A percentile compares a stretch with the other conserved stretches of the same genome.
phyloP scores from a whole-genome alignment of 2,888 invertebrate genomes.

The Zygaena filipendulae region DNA sequence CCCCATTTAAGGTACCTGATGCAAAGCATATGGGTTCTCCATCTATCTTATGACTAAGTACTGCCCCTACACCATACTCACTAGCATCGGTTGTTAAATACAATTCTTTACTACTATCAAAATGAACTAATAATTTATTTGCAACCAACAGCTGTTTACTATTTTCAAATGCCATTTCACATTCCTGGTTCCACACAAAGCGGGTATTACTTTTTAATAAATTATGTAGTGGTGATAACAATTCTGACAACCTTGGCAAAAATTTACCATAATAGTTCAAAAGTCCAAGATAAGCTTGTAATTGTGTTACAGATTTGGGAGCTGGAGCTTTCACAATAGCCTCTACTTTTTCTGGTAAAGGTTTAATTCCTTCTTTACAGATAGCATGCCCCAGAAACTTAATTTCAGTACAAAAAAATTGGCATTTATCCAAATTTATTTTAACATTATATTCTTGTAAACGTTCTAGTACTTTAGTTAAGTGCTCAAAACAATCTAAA shows the following conservation, averaged over 20 bases:
- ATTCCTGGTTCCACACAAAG: background rate
- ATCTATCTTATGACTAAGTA: conserved; percentile 11
- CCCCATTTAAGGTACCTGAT: conserved; percentile 9
- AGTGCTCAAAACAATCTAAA: background rate
- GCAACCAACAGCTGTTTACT: background rate
- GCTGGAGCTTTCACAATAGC: conserved; percentile 6
- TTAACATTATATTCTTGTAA: conserved; percentile 6
- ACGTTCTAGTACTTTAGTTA: too few species aligned
- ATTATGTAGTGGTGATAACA: conserved; percentile 2
- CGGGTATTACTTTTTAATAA: conserved; percentile 1
- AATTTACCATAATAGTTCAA: conserved; percentile 9
- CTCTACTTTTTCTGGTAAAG: conserved; percentile 10
- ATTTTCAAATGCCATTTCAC: background rate
- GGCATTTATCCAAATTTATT: conserved; percentile 9
- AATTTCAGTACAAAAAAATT: conserved; percentile 9
- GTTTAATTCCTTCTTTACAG: conserved; percentile 7
- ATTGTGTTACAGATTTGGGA: conserved; percentile 1
- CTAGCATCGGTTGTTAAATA: conserved; percentile 11
- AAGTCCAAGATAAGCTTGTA: conserved; percentile 7
- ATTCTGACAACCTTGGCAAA: conserved; percentile 2
- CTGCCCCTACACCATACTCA: conserved; percentile 11
- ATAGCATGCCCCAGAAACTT: conserved; percentile 10
- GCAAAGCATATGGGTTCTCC: conserved; percentile 9
- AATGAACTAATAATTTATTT: conserved; percentile 2
- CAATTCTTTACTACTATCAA: conserved; percentile 5